Evolutionary conservation across 2,888 invertebrate species (phyloP), one percentile per base, ranked within the genome.

Genomic region (Idaea biselata): DNA sequence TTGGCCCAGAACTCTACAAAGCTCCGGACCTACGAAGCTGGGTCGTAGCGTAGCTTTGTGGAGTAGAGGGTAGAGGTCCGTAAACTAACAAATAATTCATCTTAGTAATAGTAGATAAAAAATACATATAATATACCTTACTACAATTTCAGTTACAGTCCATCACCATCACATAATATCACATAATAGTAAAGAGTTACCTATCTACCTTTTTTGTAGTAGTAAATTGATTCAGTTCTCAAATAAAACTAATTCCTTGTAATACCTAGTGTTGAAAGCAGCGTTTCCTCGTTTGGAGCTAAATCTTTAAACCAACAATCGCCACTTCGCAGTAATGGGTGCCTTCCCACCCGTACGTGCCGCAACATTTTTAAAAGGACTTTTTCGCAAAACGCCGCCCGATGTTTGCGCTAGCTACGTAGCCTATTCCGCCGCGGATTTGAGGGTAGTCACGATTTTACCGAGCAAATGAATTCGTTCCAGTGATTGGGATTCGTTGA

Each of bases 351-450:
- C 44, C 84, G 92, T 89, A 91, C 91, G 91, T 91, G 91, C 91
- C 91, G 85, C 86, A 88, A 88, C 91, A 92, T 91, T 92, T 92
- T 91, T 92, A 89, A 91, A 89, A 86, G 89, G 92, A 91, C 91
- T 92, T 92, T 92, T 92, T 91, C 91, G 91, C 91, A 83, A 83
- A 81, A 83, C 77, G 81, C 76, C 82, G 81, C 78, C 79, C 71
- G 74, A 78, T 91, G 90, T 91, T 91, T 91, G 88, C 80, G 71
- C 68, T 83, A 60, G 71, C 68, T 83, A 60, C 65, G 64, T 62
- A 63, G 63, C 54, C 69, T 75, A 77, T 73, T 67, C 62, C 68
- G 65, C 72, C 73, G 69, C 71, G 82, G 84, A 85, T 85, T 81
- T 80, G 78, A 73, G 83, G 80, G 82, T 82, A 83, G 86, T 82